phyloP scores from a whole-genome alignment of 2,888 invertebrate species.

The Sylvicola fuscatus region DNA sequence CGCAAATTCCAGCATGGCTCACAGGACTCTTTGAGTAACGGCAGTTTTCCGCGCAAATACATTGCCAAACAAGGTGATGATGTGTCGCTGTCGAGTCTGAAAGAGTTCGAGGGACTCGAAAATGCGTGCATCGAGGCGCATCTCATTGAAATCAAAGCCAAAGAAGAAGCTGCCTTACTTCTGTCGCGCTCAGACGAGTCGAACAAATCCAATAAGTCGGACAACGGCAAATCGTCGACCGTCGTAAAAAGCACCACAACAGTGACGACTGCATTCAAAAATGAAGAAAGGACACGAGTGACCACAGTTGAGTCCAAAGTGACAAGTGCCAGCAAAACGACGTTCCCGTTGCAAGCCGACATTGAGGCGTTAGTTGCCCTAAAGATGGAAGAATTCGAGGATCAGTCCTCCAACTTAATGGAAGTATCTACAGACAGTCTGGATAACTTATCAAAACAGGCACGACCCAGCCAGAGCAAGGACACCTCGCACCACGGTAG shows the following conservation, averaged over 20 bases:
- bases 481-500: constrained; percentile 39
- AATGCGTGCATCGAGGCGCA: constrained; percentile 70
- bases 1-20: constrained; percentile 54
- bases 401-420: constrained; percentile 28
- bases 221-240: constrained; percentile 4
- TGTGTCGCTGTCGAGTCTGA: constrained; percentile 64
- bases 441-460: constrained; percentile 24
- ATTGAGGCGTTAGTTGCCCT: constrained; percentile 23
- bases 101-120: constrained; percentile 85
- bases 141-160: constrained; percentile 59
- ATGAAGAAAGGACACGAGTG: neutral
- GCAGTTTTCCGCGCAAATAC: constrained; percentile 56
- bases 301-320: neutral
- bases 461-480: constrained; percentile 24
- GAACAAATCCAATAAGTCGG: constrained; percentile 19
- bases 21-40: constrained; percentile 66
- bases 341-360: no score
- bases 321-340: no score
- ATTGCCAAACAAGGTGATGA: constrained; percentile 61
- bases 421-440: constrained; percentile 42
- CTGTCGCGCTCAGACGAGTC: constrained; percentile 29
- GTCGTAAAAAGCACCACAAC: neutral
- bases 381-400: constrained; percentile 18
- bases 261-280: no score
- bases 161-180: constrained; percentile 66